Percentiles rank a stretch among this genome's conserved stretches.
Conservation (phyloP, 2,113 vertebrate species). For the Herpailurus yagouaroundi region DNA sequence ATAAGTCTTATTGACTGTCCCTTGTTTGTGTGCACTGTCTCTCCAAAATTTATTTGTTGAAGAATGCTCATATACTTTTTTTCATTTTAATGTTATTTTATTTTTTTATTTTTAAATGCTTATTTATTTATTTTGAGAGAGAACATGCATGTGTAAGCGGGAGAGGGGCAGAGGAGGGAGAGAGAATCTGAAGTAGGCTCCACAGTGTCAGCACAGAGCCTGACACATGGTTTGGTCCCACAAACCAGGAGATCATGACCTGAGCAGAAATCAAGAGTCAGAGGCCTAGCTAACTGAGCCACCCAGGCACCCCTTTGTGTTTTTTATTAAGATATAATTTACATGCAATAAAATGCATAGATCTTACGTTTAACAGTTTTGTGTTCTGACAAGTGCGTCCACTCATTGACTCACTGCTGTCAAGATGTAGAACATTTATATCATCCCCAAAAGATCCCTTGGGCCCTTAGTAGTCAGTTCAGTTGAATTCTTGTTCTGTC, state of each 20-base stretch:
- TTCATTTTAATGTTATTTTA: not conserved
- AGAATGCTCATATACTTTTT: not conserved
- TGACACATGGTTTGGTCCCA: no score
- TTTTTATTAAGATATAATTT: not conserved
- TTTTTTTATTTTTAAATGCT: no score
- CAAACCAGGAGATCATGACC: no score
- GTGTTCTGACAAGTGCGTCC: not conserved
- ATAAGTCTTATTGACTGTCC: not conserved
- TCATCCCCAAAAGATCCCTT: not conserved
- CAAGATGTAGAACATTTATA: not conserved
- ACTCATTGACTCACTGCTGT: not conserved
- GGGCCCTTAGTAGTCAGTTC: not conserved
- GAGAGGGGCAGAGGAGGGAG: no score
- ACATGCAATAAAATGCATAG: not conserved
- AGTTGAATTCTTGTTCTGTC: not conserved
- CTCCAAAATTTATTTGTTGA: constrained; percentile 1
- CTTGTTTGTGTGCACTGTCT: not conserved
- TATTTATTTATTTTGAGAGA: no score
- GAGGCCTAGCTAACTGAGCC: no score
- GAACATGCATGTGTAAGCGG: no score
- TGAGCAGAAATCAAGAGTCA: no score
- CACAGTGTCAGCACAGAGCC: no score
- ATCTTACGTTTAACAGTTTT: not conserved
- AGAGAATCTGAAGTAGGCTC: no score
- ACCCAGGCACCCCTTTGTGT: no score